These are phyloP conservation scores for Notospermus geniculatus DNA, from an alignment of 1,140 invertebrate genomes.

Conservation along the genomic window DNA sequence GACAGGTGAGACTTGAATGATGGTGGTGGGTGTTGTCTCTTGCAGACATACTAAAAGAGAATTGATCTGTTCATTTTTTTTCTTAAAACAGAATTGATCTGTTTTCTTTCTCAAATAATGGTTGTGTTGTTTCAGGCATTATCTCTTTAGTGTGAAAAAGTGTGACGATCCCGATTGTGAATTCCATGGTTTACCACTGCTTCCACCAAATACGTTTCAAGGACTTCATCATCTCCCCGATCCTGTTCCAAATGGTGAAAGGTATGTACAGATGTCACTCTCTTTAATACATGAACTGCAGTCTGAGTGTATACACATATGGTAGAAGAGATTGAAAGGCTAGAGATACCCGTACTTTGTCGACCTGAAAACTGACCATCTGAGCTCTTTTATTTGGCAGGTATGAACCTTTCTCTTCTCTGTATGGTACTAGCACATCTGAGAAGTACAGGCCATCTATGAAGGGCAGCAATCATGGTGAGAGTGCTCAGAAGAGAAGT, in stretches of 20 bases:
- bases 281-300: too few species aligned
- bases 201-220: constrained; percentile 1
- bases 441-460: too few species aligned
- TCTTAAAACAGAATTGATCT: too few species aligned
- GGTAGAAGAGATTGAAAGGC: too few species aligned
- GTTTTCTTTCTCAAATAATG: too few species aligned
- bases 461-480: too few species aligned
- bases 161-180: background rate
- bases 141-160: background rate
- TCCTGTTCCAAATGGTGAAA: constrained; percentile 5
- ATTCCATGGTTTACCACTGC: background rate
- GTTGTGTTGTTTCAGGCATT: constrained; percentile 6
- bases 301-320: too few species aligned
- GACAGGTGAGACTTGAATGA: background rate
- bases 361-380: too few species aligned
- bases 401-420: too few species aligned
- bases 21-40: background rate
- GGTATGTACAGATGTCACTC: constrained; percentile 8
- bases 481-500: too few species aligned
- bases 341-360: too few species aligned
- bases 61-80: background rate
- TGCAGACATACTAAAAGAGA: background rate
- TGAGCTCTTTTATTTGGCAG: too few species aligned
- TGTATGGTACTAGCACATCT: constrained; percentile 13
- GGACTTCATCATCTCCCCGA: constrained; percentile 16